Evolutionary conservation across 2,888 invertebrate species (phyloP).

Genomic region (Drosophila subquinaria): DNA sequence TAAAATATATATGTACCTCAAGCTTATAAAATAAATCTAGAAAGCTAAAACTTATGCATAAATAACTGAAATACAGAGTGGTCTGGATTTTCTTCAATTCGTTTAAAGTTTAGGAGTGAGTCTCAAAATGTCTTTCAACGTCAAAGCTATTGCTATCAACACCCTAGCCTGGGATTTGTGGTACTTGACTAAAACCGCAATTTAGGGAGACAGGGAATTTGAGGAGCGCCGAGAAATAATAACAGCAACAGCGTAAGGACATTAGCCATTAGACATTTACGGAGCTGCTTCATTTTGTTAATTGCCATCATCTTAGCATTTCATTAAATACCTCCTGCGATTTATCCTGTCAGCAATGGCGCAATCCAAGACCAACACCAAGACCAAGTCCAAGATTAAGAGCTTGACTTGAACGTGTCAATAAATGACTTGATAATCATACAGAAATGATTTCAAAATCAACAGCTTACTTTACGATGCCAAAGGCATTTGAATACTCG

Average conservation of each 20-base stretch:
- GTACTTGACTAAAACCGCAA: slow-evolving; percentile 35
- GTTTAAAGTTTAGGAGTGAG: background rate
- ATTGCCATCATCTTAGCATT: slow-evolving; percentile 58
- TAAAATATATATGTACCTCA: background rate
- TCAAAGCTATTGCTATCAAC: slow-evolving; percentile 39
- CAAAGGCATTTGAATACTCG: slow-evolving; percentile 54
- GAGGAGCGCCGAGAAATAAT: background rate
- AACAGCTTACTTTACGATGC: slow-evolving; percentile 67
- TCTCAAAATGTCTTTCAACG: slow-evolving; percentile 14
- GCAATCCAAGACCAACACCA: background rate
- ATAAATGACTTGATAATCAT: slow-evolving; percentile 67
- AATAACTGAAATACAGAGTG: no score
- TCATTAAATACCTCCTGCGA: slow-evolving; percentile 35
- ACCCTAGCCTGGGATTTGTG: slow-evolving; percentile 42
- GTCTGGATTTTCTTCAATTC: background rate
- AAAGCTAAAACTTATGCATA: background rate
- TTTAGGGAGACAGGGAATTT: background rate
- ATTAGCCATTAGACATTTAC: slow-evolving; percentile 43
- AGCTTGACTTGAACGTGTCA: slow-evolving; percentile 24
- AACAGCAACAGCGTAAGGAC: slow-evolving; percentile 22
- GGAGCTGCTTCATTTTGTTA: slow-evolving; percentile 52
- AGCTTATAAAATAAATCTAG: background rate
- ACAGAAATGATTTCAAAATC: slow-evolving; percentile 66
- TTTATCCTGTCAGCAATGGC: slow-evolving; percentile 15
- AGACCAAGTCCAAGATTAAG: slow-evolving; percentile 7